Conservation (phyloP, 1,140 invertebrate genomes). For the Drosophila repleta region DNA sequence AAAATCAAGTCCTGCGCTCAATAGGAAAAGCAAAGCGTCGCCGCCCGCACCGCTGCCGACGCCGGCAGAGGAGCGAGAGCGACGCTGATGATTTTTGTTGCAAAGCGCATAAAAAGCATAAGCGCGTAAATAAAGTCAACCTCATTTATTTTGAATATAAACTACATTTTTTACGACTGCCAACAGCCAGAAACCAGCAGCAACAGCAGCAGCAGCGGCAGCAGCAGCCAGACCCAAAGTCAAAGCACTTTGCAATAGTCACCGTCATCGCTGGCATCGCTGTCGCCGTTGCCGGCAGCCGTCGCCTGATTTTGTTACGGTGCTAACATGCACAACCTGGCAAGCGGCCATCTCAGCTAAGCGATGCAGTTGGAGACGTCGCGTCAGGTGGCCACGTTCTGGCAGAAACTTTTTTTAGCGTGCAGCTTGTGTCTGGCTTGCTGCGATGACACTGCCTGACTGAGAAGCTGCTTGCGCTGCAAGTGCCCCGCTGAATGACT, state of each 20-base stretch:
- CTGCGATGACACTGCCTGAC: too few relatives aligned
- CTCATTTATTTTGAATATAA: constrained; percentile 83
- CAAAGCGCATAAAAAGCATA: constrained; percentile 81
- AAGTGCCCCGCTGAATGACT: too few relatives aligned
- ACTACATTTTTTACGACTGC: constrained; percentile 80
- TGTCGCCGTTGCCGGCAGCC: constrained; percentile 22
- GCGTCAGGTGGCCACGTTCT: neutral
- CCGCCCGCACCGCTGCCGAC: constrained; percentile 30
- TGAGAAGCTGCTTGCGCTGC: too few relatives aligned
- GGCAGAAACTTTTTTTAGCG: too few relatives aligned
- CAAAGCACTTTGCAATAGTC: constrained; percentile 73
- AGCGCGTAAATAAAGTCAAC: constrained; percentile 82
- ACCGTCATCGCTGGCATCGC: constrained; percentile 20
- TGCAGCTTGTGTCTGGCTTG: too few relatives aligned
- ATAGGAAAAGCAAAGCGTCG: constrained; percentile 3
- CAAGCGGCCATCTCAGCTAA: constrained; percentile 5
- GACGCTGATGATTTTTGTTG: constrained; percentile 48
- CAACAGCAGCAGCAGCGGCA: constrained; percentile 9
- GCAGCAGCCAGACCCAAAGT: constrained; percentile 52
- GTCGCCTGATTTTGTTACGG: constrained; percentile 41
- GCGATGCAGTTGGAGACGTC: constrained; percentile 11
- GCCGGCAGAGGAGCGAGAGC: constrained; percentile 20
- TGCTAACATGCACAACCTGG: neutral
- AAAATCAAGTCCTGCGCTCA: constrained; percentile 1
- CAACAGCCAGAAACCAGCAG: constrained; percentile 49